Evolutionary conservation across 2,888 invertebrate species (phyloP).

Genomic region (Chromoteleia sp.): DNA sequence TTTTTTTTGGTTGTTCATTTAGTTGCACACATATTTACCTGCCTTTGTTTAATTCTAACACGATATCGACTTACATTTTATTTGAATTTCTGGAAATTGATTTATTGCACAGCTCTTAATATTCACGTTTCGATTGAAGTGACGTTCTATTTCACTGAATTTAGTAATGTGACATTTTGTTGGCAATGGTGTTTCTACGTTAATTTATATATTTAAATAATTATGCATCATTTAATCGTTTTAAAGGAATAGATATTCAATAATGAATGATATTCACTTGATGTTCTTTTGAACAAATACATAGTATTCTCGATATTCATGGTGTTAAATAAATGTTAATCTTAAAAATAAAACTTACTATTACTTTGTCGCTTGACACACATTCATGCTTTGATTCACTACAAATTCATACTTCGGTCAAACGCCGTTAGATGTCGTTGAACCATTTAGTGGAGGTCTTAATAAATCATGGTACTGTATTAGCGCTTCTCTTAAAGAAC

Average conservation of each 20-base stretch:
- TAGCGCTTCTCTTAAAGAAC: constrained; percentile 93
- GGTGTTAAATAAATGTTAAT: constrained; percentile 3
- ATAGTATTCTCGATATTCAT: neutral
- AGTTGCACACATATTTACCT: constrained; percentile 15
- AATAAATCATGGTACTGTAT: constrained; percentile 94
- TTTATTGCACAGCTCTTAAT: constrained; percentile 41
- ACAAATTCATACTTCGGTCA: constrained; percentile 79
- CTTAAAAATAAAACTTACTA: constrained; percentile 43
- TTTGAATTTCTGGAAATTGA: constrained; percentile 25
- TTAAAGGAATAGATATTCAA: neutral
- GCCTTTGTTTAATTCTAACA: constrained; percentile 24
- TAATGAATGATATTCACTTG: neutral
- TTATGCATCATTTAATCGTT: neutral
- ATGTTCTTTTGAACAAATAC: constrained; percentile 12
- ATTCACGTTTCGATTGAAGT: neutral
- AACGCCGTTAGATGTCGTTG: constrained; percentile 81
- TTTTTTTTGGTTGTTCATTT: constrained; percentile 9
- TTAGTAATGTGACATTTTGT: neutral
- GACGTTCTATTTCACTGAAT: neutral
- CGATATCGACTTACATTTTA: constrained; percentile 23
- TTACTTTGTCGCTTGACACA: constrained; percentile 53
- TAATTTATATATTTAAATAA: neutral
- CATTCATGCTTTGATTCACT: constrained; percentile 68
- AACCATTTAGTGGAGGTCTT: constrained; percentile 86
- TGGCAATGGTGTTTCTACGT: constrained; percentile 5